Evolutionary conservation across 2,888 invertebrate genomes (phyloP), one percentile per base, ranked within the genome.

Genomic region (Tetramorium bicarinatum): DNA sequence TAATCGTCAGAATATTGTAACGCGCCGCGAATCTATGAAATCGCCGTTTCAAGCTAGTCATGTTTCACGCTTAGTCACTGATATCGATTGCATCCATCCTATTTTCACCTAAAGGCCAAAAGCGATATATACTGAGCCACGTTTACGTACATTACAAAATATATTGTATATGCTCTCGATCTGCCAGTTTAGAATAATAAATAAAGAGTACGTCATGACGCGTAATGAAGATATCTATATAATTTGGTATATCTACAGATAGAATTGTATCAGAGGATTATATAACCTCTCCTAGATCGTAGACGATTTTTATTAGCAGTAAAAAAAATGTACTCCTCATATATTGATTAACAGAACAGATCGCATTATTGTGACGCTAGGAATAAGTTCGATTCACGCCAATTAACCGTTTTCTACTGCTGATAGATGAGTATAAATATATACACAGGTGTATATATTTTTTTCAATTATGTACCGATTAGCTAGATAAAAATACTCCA

Each of bases 1-100:
- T 80, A 80, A 80, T 72, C 72, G 79, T 61, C 59, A 56, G 62
- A 80, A 76, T 62, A 81, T 59, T 52, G 72, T 59, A 71, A 59
- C 79, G 34, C 47, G 79, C 56, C 44, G 71, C 54, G 54, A 82
- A 82, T 85, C 56, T 79, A 67, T 75, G 69, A 83, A 83, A 89
- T 87, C 83, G 86, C 83, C 86, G 86, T 85, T 77, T 83, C 87
- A 85, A 88, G 88, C 89, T 88, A 89, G 90, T 90, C 89, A 89
- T 84, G 74, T 34, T 80, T 84, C 52, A 71, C 77, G 66, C 74
- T 90, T 85, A 88, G 79, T 90, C 80, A 85, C 71, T 59, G 62
- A 61, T 49, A 67, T 69, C 62, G 62, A 67, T 77, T 71, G 66
- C 66, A 56, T 59, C 59, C 72, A 79, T 79, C 72, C 56, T 61